Base-by-base conservation (phyloP, 2,797 vertebrate genomes). In the Paramormyrops hopkinsi region DNA sequence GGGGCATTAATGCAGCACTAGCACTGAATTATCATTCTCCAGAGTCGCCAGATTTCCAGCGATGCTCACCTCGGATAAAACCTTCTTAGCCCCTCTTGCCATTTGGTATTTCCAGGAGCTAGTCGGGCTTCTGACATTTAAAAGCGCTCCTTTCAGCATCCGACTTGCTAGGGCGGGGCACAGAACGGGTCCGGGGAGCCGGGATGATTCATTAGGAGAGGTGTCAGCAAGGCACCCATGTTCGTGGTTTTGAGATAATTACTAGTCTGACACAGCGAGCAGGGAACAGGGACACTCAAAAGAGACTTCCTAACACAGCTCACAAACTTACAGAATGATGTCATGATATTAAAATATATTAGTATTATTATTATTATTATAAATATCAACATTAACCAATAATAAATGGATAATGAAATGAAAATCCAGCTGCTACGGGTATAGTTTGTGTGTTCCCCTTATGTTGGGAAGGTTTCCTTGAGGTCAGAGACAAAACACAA, bases 51-150 rank as follows among this genome's bases (percentile, higher is more conserved):
- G 48, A 86, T 56, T 33, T 5, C 5, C 51, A 4, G 6, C 0
- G 29, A 33, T 11, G 29, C 12, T 54, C 84, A 56, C 51, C 51
- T 37, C 29, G 25, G 51, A 54, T 33, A 54, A 86, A 86, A 50
- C 50, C 50, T 86, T 14, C 69, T 82, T 89, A 83, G 51, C 76
- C 88, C 54, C 76, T 83, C 73, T 54, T 83, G 73, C 69, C 88
- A 82, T 89, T 56, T 89, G 88, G 25, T 89, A 83, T 83, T 89
- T 89, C 84, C 50, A 83, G 50, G 22, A 82, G 73, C 53, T 50
- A 83, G 76, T 51, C 12, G 9, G 48, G 73, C 65, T 53, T 19
- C 88, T 82, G 69, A 56, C 56, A 89, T 89, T 89, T 82, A 56
- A 89, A 48, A 46, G 51, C 4, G 48, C 69, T 44, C 25, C 69